Conservation (phyloP, 1,140 invertebrate genomes). For the Diorhabda sublineata region DNA sequence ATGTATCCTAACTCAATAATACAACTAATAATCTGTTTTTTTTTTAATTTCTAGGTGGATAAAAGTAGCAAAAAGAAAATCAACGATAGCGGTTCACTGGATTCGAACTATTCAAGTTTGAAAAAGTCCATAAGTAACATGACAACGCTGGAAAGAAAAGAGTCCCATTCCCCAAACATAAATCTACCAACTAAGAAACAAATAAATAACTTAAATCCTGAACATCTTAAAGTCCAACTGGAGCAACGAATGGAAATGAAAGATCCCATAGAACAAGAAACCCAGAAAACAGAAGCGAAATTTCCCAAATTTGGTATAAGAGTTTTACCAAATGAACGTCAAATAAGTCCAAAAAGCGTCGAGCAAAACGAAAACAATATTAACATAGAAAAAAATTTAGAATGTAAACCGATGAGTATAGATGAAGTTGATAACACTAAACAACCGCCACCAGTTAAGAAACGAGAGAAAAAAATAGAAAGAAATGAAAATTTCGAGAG, state of each 20-base stretch:
- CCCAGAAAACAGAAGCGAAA: constrained; percentile 50
- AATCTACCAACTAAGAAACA: constrained; percentile 22
- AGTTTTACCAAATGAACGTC: constrained; percentile 56
- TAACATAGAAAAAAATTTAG: constrained; percentile 49
- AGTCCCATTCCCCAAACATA: constrained; percentile 37
- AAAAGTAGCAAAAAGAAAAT: constrained; percentile 47
- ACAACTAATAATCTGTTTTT: not conserved
- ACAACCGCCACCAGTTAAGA: constrained; percentile 32
- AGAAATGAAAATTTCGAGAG: constrained; percentile 43
- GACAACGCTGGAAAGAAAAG: constrained; percentile 40
- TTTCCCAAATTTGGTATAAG: constrained; percentile 67
- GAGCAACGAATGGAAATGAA: constrained; percentile 46
- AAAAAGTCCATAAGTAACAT: constrained; percentile 45
- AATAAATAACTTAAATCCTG: constrained; percentile 28
- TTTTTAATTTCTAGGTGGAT: constrained; percentile 43
- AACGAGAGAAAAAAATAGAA: constrained; percentile 46
- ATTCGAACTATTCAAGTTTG: constrained; percentile 49
- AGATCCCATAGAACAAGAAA: constrained; percentile 47
- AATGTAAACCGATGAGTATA: constrained; percentile 43
- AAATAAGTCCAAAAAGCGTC: constrained; percentile 45
- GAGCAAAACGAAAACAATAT: constrained; percentile 45
- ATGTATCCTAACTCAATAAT: no score
- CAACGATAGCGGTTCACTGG: constrained; percentile 46
- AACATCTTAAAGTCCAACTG: constrained; percentile 47
- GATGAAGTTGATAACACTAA: constrained; percentile 51